Evolutionary conservation across 2,888 invertebrate genomes (phyloP), one percentile per base, ranked within the genome.

Genomic region (Metacarcinus magister): DNA sequence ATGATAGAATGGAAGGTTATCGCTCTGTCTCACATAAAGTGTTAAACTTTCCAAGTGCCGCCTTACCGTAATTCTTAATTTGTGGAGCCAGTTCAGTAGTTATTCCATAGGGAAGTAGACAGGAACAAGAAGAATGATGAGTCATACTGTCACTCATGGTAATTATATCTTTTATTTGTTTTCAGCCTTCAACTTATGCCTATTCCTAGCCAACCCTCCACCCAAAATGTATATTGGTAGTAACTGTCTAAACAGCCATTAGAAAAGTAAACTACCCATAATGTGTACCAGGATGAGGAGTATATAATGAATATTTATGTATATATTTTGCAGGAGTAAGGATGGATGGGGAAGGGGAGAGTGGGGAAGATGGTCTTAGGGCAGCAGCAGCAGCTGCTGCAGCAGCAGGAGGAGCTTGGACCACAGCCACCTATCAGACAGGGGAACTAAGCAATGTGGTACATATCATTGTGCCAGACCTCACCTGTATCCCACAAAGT

Each of bases 401-500:
- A 13, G 89, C 94, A 46, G 90, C 89, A 7, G 92, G 94, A 1
- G 96, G 94, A 39, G 94, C 94, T 7, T 96, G 96, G 96, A 96
- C 96, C 54, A 87, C 96, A 7, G 90, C 94, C 28, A 95, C 96
- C 7, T 96, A 96, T 46, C 96, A 96, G 67, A 90, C 95, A 13
- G 93, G 92, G 44, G 96, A 95, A 16, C 92, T 96, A 8, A 96
- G 75, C 89, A 96, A 89, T 32, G 96, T 96, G 0, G 96, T 96
- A 28, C 96, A 96, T 39, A 96, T 96, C 46, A 96, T 96, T 46
- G 96, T 96, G 0, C 96, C 96, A 46, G 96, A 96, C 89, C 93
- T 96, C 32, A 95, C 96, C 60, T 96, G 96, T 39, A 96, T 96
- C 67, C 95, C 95, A 39, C 96, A 96, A 28, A 60, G 96, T 96